Evolutionary conservation across 2,888 invertebrate genomes (phyloP).

Genomic region (Bruchidius siliquastri): DNA sequence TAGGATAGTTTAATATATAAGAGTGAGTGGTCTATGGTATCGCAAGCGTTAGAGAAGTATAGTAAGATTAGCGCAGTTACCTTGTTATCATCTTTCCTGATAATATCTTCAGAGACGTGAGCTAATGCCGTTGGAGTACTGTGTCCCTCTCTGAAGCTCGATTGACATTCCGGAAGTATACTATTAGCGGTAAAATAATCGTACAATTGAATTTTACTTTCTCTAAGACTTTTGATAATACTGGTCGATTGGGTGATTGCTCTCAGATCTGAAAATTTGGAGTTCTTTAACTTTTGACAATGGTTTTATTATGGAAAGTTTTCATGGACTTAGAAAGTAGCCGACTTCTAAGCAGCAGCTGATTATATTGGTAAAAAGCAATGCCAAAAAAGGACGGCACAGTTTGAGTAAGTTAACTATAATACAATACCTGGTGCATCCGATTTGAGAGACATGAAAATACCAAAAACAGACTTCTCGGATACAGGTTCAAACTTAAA

Average conservation of each 20-base stretch:
- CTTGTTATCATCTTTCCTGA: background rate
- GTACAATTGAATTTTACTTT: background rate
- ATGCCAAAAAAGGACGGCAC: background rate
- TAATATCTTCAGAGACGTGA: background rate
- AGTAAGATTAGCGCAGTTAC: constrained; percentile 1
- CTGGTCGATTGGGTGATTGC: no score
- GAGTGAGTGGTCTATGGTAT: constrained; percentile 4
- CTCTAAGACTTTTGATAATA: background rate
- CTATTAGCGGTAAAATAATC: background rate
- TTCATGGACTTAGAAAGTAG: background rate
- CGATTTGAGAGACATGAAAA: background rate
- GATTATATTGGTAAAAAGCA: background rate
- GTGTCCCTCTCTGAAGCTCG: constrained; percentile 3
- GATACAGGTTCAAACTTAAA: background rate
- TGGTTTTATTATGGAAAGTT: background rate
- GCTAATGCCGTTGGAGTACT: constrained; percentile 4
- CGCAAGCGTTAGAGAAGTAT: constrained; percentile 4
- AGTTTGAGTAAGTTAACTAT: background rate
- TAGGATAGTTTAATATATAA: constrained; percentile 4
- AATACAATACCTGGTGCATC: background rate
- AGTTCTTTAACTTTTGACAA: background rate
- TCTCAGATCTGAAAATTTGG: no score
- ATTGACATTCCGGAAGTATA: constrained; percentile 1
- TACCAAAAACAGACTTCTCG: background rate
- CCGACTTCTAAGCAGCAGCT: background rate